Conservation (phyloP, 2,797 vertebrate species). For the Mormyrus hasselquistii region DNA sequence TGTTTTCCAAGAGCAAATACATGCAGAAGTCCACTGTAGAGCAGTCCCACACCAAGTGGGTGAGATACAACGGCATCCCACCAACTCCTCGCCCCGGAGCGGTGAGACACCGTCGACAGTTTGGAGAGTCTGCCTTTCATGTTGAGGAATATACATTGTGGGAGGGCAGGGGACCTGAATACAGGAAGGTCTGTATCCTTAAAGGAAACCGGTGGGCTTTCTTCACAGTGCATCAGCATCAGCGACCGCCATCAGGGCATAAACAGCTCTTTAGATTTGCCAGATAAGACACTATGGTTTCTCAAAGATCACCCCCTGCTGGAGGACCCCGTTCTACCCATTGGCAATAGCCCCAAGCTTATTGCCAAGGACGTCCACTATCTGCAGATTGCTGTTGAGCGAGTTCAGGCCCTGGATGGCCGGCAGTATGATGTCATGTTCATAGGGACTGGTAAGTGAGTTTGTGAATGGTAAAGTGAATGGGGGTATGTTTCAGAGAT, state of each 20-base stretch:
- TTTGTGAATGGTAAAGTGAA: background rate
- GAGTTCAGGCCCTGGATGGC: slow-evolving; percentile 72
- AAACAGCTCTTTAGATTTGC: slow-evolving; percentile 77
- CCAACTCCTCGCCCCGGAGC: slow-evolving; percentile 67
- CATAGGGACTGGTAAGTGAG: slow-evolving; percentile 74
- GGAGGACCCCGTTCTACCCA: slow-evolving; percentile 81
- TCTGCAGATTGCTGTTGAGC: slow-evolving; percentile 87
- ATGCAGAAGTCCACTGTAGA: slow-evolving; percentile 59
- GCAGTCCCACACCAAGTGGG: slow-evolving; percentile 59
- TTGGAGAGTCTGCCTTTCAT: background rate
- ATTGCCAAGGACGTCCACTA: slow-evolving; percentile 83
- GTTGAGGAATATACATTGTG: background rate
- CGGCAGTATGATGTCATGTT: slow-evolving; percentile 83
- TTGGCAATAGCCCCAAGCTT: slow-evolving; percentile 74
- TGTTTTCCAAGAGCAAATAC: slow-evolving; percentile 66
- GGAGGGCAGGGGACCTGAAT: background rate
- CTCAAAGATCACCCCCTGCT: slow-evolving; percentile 92
- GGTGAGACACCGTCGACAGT: slow-evolving; percentile 43
- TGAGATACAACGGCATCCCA: slow-evolving; percentile 59
- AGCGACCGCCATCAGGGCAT: slow-evolving; percentile 72
- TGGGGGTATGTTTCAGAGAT: background rate
- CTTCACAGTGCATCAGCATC: slow-evolving; percentile 75
- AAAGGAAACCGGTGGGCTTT: background rate
- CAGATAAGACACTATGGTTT: slow-evolving; percentile 91
- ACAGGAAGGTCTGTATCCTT: background rate